Percentiles rank a stretch among this genome's conserved stretches.
Conservation (phyloP, 2,888 invertebrate genomes). For the Gasteruption jaculator region DNA sequence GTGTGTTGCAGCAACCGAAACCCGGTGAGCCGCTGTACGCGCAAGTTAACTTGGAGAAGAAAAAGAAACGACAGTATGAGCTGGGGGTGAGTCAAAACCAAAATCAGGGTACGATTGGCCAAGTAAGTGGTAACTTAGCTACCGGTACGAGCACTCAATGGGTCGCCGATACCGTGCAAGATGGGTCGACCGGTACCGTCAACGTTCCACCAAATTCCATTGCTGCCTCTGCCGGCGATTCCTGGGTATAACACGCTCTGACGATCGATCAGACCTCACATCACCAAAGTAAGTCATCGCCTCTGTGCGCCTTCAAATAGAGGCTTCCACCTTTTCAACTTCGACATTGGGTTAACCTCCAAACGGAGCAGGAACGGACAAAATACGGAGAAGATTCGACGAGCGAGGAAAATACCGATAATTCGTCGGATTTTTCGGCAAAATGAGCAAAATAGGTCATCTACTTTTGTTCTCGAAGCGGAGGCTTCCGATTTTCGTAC, state of each 20-base stretch:
- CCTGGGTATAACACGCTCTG: slow-evolving; percentile 51
- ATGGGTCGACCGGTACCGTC: too few species aligned
- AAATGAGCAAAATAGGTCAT: too few species aligned
- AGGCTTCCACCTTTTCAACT: too few species aligned
- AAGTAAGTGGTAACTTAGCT: slow-evolving; percentile 23
- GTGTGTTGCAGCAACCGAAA: slow-evolving; percentile 54
- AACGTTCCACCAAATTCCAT: slow-evolving; percentile 44
- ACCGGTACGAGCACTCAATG: slow-evolving; percentile 37
- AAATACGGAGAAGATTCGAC: too few species aligned
- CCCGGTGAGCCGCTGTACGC: slow-evolving; percentile 62
- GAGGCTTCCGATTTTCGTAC: too few species aligned
- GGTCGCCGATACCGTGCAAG: slow-evolving; percentile 36
- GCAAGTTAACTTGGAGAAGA: slow-evolving; percentile 63
- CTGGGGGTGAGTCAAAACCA: slow-evolving; percentile 49
- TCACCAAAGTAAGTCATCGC: neutral
- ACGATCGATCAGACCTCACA: neutral
- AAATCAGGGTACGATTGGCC: slow-evolving; percentile 33
- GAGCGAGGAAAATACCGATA: too few species aligned
- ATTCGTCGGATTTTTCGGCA: too few species aligned
- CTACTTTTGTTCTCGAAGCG: too few species aligned
- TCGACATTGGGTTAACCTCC: too few species aligned
- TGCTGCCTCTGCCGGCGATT: slow-evolving; percentile 51
- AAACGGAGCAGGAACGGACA: too few species aligned
- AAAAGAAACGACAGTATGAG: slow-evolving; percentile 55
- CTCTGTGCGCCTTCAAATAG: too few species aligned